Base-by-base conservation (phyloP, 2,888 invertebrate genomes). In the Drosophila colorata region DNA sequence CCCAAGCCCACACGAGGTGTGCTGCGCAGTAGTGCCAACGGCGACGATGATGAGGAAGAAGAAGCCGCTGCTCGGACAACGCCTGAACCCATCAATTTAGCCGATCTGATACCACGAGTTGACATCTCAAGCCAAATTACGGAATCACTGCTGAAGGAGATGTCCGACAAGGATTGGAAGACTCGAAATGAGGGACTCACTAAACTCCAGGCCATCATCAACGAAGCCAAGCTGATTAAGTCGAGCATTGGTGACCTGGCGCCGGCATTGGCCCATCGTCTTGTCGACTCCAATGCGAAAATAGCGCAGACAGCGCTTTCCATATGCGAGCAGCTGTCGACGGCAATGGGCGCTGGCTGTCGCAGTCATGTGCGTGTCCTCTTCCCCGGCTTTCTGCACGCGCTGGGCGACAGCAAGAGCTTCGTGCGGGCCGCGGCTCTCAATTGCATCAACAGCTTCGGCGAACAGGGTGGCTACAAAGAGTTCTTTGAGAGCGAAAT, bases 161-260 rank as follows among this genome's bases (percentile, higher is more conserved):
- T 98, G 78, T 94, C 95, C 20, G 97, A 98, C 91, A 98, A 97
- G 92, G 97, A 97, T 92, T 99, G 98, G 98, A 98, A 98, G 94
- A 92, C 93, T 0, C 92, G 93, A 43, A 93, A 93, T 71, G 93
- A 93, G 81, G 93, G 93, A 2, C 87, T 93, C 2, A 93, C 92
- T 48, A 93, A 91, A 71, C 65, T 92, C 20, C 92, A 93, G 82
- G 69, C 74, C 23, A 90, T 92, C 13, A 82, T 93, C 20, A 89
- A 75, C 33, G 96, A 95, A 55, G 95, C 96, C 0, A 95, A 96
- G 77, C 95, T 96, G 8, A 97, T 99, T 71, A 97, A 96, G 81
- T 93, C 96, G 0, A 95, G 95, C 14, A 93, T 99, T 40, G 98
- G 98, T 0, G 97, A 97, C 89, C 92, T 98, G 37, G 96, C 97